These are phyloP conservation scores for Spinus pinus DNA, from an alignment of 2,797 vertebrate species.

Conservation along the genomic window DNA sequence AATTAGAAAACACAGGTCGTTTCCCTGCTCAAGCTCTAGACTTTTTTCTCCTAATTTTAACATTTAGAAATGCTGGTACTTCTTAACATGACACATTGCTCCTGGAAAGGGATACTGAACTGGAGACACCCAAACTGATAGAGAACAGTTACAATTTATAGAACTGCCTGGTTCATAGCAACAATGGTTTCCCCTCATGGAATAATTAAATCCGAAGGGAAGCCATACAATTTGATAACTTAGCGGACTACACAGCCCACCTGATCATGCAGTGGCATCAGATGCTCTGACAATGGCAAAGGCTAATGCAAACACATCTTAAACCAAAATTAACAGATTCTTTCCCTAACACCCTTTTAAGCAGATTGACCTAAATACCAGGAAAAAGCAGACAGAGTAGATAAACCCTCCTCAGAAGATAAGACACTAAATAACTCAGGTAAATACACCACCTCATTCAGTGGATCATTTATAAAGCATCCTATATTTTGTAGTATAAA, in stretches of 20 bases:
- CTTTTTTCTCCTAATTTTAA: not conserved
- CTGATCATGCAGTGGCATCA: not conserved
- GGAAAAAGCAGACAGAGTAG: not conserved
- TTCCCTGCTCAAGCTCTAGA: not conserved
- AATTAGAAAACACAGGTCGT: not conserved
- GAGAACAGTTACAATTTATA: not conserved
- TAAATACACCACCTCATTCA: not conserved
- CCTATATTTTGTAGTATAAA: not conserved
- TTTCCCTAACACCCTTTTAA: not conserved
- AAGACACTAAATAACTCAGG: not conserved
- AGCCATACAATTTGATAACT: not conserved
- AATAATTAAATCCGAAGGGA: not conserved
- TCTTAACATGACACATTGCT: not conserved
- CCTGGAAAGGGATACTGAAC: not conserved
- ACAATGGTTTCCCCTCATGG: not conserved
- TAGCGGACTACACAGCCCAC: not conserved
- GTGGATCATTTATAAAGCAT: not conserved
- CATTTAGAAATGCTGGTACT: not conserved
- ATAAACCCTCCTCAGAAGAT: not conserved
- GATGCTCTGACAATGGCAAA: not conserved
- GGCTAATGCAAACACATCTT: not conserved
- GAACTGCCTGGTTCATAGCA: not conserved
- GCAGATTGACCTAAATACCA: not conserved
- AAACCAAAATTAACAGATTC: not conserved
- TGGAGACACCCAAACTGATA: not conserved